Evolutionary conservation across 2,113 vertebrate genomes (phyloP), one percentile per base, ranked within the genome.

Genomic region (cattle (Bos taurus)): DNA sequence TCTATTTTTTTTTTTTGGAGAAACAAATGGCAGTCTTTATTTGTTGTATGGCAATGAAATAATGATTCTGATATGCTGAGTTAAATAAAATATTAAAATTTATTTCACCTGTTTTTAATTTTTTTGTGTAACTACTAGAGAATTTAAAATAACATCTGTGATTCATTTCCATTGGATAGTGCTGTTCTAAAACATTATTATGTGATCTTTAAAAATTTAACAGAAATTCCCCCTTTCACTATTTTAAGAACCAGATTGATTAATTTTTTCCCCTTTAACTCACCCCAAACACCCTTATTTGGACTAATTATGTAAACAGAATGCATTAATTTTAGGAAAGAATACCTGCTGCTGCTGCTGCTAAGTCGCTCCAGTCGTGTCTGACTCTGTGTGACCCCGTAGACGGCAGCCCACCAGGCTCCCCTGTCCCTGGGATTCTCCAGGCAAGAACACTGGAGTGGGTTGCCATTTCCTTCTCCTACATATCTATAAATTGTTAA

Each of bases 51-150:
- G 21, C 50, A 83, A 83, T 2, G 13, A 83, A 54, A 83, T 83
- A 48, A 48, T 50, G 30, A 33, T 81, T 83, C 74, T 77, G 25
- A 64, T 43, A 90, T 19, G 0, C 64, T 78, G 78, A 83, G 25
- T 91, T 90, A 84, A 80, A 96, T 87, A 81, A 74, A 85, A 93
- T 67, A 88, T 50, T 50, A 94, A 90, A 62, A 87, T n/a, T 30
- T 88, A 78, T 28, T 54, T 50, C 25, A 91, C 11, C 46, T 88
- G 26, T 46, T 92, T 94, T 52, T 93, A 25, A 33, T 13, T 56
- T 94, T 94, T 86, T 62, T 43, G 46, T 71, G 30, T 50, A 17
- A 67, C 36, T 71, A 94, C 26, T 56, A 88, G 59, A 88, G 54
- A 71, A 88, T 52, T 85, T 90, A 77, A 96, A 77, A 64, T 50